Conservation (phyloP, 1,140 invertebrate genomes). For the Pomacea maculata region DNA sequence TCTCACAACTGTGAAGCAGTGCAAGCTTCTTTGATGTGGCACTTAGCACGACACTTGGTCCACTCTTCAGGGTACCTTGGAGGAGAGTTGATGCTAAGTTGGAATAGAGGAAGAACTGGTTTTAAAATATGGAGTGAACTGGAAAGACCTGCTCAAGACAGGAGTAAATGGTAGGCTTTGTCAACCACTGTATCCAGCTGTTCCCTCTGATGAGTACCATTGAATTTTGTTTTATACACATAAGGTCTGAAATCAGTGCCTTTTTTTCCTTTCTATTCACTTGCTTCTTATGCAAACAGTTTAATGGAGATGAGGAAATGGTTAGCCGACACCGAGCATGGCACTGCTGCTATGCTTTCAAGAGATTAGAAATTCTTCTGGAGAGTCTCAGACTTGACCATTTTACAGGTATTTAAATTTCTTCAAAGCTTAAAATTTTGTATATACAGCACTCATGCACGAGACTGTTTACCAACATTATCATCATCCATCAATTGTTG, state of each 20-base stretch:
- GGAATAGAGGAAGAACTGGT: too few relatives aligned
- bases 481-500: too few relatives aligned
- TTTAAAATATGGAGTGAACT: too few relatives aligned
- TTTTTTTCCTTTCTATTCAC: neutral
- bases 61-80: too few relatives aligned
- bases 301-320: conserved; percentile 6
- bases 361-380: conserved; percentile 1
- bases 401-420: conserved; percentile 9
- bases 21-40: too few relatives aligned
- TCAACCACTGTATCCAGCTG: too few relatives aligned
- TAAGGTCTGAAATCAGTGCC: neutral
- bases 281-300: neutral
- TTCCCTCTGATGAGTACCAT: too few relatives aligned
- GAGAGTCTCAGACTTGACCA: conserved; percentile 8
- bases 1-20: neutral
- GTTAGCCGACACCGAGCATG: neutral
- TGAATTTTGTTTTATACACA: neutral
- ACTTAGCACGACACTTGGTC: too few relatives aligned
- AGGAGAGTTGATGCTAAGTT: too few relatives aligned
- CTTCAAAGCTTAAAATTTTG: neutral
- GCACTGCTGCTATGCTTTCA: neutral
- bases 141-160: too few relatives aligned
- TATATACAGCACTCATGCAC: neutral
- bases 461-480: too few relatives aligned
- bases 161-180: too few relatives aligned